Conservation (phyloP, 2,888 invertebrate genomes). For the Orthosia gothica region DNA sequence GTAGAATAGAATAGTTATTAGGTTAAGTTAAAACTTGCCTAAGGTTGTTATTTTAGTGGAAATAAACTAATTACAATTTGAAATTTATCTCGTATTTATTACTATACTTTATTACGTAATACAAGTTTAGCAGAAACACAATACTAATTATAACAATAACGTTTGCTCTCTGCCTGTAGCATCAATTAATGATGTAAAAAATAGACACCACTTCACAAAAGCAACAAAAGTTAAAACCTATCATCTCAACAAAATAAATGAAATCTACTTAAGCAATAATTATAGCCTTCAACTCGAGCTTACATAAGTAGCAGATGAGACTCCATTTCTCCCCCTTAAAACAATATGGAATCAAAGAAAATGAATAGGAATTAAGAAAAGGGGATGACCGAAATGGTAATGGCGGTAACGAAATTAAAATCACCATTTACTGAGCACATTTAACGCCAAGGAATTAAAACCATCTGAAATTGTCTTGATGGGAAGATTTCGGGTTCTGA, state of each 20-base stretch:
- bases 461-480: slow-evolving; percentile 42
- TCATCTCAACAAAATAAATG: slow-evolving; percentile 3
- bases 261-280: slow-evolving; percentile 18
- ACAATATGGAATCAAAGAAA: slow-evolving; percentile 39
- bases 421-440: slow-evolving; percentile 46
- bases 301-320: slow-evolving; percentile 18
- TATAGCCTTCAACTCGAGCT: slow-evolving; percentile 9
- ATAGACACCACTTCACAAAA: not conserved
- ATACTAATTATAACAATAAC: too few species aligned
- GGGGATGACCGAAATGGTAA: slow-evolving; percentile 44
- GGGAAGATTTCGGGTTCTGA: slow-evolving; percentile 9
- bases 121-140: too few species aligned
- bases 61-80: too few species aligned
- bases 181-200: not conserved
- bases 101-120: too few species aligned
- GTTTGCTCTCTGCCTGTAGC: too few species aligned
- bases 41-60: too few species aligned
- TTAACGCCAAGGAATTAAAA: slow-evolving; percentile 52
- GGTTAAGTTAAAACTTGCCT: too few species aligned
- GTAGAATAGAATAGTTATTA: too few species aligned
- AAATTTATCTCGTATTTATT: too few species aligned
- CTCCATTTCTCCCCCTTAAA: slow-evolving; percentile 21
- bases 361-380: slow-evolving; percentile 43
- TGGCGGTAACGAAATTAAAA: slow-evolving; percentile 50
- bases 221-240: not conserved